phyloP scores from a whole-genome alignment of 2,113 vertebrate species.

The Tursiops truncatus region DNA sequence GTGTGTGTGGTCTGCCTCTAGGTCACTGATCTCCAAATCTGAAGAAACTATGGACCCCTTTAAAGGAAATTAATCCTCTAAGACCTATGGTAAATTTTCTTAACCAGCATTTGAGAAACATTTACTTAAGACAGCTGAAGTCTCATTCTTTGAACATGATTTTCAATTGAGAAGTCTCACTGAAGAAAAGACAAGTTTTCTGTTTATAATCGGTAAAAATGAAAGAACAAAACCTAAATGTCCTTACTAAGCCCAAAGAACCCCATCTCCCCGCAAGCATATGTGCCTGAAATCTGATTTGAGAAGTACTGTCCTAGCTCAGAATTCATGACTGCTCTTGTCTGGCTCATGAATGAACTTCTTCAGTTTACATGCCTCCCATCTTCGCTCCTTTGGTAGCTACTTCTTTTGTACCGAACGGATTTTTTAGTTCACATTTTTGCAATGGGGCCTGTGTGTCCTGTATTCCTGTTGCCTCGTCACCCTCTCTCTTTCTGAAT shows the following conservation, averaged over 20 bases:
- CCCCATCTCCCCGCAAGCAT: neutral
- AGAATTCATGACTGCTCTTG: neutral
- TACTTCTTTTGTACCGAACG: neutral
- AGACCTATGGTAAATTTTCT: neutral
- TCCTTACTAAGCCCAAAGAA: neutral
- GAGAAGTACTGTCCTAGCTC: neutral
- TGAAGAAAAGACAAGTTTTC: neutral
- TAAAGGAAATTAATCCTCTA: neutral
- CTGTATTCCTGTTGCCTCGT: neutral
- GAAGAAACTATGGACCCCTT: neutral
- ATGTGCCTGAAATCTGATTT: neutral
- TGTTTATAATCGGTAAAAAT: slow-evolving; percentile 20
- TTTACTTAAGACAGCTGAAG: neutral
- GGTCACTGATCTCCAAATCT: neutral
- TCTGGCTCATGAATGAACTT: neutral
- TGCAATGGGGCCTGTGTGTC: neutral
- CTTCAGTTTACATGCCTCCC: neutral
- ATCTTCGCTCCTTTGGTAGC: neutral
- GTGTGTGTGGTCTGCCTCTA: neutral
- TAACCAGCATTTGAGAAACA: neutral
- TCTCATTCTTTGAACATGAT: neutral
- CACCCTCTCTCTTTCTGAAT: neutral
- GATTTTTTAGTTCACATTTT: neutral
- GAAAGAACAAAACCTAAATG: slow-evolving; percentile 3
- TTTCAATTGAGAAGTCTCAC: slow-evolving; percentile 40